Evolutionary conservation across 92 coral and sea anemone genomes (phyloP).

Genomic region (Phymanthus crucifer): DNA sequence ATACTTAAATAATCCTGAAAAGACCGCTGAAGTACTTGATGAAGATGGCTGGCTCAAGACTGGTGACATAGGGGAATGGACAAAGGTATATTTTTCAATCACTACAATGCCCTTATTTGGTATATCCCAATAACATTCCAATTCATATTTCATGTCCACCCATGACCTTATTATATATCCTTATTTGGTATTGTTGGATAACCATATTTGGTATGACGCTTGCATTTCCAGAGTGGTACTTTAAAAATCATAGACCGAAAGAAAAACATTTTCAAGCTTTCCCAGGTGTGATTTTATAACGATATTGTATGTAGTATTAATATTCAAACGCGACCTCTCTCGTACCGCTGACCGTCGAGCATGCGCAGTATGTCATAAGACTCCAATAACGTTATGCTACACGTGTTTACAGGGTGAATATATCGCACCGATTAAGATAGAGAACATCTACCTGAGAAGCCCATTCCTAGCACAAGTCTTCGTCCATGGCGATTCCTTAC

Average conservation of each 20-base stretch:
- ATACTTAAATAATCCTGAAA: conserved; percentile 62
- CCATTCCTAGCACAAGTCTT: conserved; percentile 49
- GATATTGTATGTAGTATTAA: too few relatives aligned
- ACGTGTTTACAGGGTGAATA: conserved; percentile 35
- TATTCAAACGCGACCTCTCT: too few relatives aligned
- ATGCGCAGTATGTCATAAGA: neutral
- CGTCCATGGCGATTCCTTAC: conserved; percentile 37
- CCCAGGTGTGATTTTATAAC: conserved; percentile 22
- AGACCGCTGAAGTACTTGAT: conserved; percentile 70
- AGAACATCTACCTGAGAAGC: conserved; percentile 42
- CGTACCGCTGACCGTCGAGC: neutral
- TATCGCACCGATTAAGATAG: conserved; percentile 45
- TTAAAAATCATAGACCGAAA: conserved; percentile 48
- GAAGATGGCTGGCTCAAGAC: conserved; percentile 85
- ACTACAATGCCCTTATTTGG: neutral
- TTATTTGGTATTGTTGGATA: neutral
- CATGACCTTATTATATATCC: neutral
- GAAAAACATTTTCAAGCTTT: conserved; percentile 47
- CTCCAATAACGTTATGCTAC: neutral
- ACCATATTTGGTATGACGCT: neutral
- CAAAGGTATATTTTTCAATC: conserved; percentile 35
- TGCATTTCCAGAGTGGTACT: conserved; percentile 24
- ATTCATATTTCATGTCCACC: neutral
- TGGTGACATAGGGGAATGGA: conserved; percentile 86
- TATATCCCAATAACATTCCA: neutral